Evolutionary conservation across 2,888 invertebrate species (phyloP).

Genomic region (Campoplex nolae): DNA sequence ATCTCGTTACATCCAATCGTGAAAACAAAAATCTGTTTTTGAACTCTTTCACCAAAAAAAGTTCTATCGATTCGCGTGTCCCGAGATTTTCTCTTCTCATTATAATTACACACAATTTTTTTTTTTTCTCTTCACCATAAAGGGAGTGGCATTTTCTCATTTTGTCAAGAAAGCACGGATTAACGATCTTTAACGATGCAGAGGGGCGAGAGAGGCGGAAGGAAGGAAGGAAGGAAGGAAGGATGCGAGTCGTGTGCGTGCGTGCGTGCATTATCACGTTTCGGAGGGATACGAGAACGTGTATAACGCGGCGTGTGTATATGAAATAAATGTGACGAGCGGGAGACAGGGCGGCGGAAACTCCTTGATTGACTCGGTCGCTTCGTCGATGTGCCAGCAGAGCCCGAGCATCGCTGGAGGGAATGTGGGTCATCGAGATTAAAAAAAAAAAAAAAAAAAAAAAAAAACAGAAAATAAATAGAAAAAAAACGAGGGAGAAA

Average conservation of each 20-base stretch:
- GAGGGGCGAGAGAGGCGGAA: not conserved
- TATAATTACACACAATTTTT: no score
- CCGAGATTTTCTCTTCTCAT: no score
- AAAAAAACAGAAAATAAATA: no score
- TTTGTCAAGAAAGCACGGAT: constrained; percentile 45
- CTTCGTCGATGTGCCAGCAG: constrained; percentile 26
- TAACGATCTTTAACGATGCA: constrained; percentile 45
- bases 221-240: not conserved
- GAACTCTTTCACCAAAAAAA: no score
- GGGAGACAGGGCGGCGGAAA: constrained; percentile 67
- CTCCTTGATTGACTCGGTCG: constrained; percentile 63
- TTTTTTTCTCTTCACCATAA: not conserved
- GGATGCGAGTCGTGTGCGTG: constrained; percentile 6
- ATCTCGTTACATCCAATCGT: not conserved
- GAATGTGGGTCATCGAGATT: constrained; percentile 63
- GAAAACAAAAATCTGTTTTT: no score
- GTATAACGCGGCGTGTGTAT: not conserved
- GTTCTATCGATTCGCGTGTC: no score
- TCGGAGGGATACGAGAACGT: not conserved
- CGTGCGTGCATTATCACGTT: constrained; percentile 25
- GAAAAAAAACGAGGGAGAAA: not conserved
- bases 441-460: constrained; percentile 15
- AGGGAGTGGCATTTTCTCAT: constrained; percentile 47
- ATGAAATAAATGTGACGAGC: constrained; percentile 26
- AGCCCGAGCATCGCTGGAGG: not conserved